Base-by-base conservation (phyloP, 1,140 invertebrate genomes). In the Hylaeus volcanicus region DNA sequence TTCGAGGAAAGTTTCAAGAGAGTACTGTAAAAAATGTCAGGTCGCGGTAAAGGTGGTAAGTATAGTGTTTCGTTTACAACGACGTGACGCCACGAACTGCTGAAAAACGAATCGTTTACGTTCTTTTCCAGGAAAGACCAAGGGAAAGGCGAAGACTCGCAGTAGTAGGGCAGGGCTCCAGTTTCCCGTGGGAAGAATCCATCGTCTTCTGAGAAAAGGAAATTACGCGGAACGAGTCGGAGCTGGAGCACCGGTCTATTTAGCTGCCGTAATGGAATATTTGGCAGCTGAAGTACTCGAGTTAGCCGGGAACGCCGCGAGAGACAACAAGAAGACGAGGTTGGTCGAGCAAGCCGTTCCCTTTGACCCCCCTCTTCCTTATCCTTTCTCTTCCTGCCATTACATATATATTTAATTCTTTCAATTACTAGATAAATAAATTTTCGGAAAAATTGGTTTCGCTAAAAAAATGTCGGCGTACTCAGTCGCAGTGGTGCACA, bases 141-240 rank as follows among this genome's bases (percentile, higher is more conserved):
- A 94, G 90, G 91, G 92, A 11, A 95, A 95, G 90, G 90, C 90
- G 80, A 95, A 95, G 93, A 92, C 94, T 15, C 93, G 95, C 48
- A 96, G 95, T 41, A 94, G 90, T 79, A 93, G 95, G 15, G 96
- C 96, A 53, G 96, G 96, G 11, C 94, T 97, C 6, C 94, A 95
- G 66, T 96, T 97, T 83, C 96, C 96, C 1, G 96, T 94, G 4
- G 94, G 93, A 26, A 90, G 94, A 71, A 91, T 95, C 69, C 95
- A 96, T 88, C 95, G 95, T 82, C 92, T 96, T 48, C 90, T 97
- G 3, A 92, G 95, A 15, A 95, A 95, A 83, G 95, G 95, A 15
- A 94, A 95, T 86, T 96, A 95, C 87, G 94, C 95, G 2, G 93
- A 95, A 83, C 93, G 96, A 26, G 92, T 96, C 4, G 95, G 96